Evolutionary conservation across 1,140 invertebrate species (phyloP).

Genomic region (Plodia interpunctella): DNA sequence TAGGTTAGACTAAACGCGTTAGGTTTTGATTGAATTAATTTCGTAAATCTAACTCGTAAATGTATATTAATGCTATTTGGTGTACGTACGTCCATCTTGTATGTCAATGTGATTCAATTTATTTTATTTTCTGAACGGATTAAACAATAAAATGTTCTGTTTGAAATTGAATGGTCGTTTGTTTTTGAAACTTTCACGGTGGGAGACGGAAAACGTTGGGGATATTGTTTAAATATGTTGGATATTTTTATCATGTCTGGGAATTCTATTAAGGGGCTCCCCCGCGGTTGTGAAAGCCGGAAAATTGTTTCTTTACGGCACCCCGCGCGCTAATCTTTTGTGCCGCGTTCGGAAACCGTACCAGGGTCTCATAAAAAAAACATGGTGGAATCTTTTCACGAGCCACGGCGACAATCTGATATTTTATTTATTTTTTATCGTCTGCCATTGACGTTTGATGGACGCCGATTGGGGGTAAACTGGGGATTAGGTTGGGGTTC

Average conservation of each 20-base stretch:
- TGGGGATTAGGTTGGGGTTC: constrained; percentile 19
- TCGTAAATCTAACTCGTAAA: constrained; percentile 64
- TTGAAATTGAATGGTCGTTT: constrained; percentile 66
- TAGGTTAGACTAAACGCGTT: constrained; percentile 54
- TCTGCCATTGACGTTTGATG: constrained; percentile 63
- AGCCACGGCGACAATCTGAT: constrained; percentile 56
- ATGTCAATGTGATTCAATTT: constrained; percentile 73
- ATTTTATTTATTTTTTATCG: constrained; percentile 70
- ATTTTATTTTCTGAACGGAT: constrained; percentile 69
- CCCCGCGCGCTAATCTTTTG: constrained; percentile 62
- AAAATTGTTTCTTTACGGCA: constrained; percentile 74
- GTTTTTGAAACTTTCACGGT: constrained; percentile 31
- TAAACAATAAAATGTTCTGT: constrained; percentile 77
- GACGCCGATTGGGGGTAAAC: constrained; percentile 38
- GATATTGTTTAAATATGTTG: constrained; percentile 31
- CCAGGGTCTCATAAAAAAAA: constrained; percentile 25
- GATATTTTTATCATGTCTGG: constrained; percentile 65
- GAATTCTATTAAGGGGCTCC: constrained; percentile 49
- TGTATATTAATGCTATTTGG: constrained; percentile 70
- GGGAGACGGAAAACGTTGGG: neutral
- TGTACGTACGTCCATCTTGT: constrained; percentile 74
- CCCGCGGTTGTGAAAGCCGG: constrained; percentile 44
- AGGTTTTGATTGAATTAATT: constrained; percentile 55
- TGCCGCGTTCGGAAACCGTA: constrained; percentile 25
- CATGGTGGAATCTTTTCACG: constrained; percentile 40